Evolutionary conservation across 1,140 invertebrate species (phyloP), one percentile per base, ranked within the genome.

Genomic region (Drosophila suzukii): DNA sequence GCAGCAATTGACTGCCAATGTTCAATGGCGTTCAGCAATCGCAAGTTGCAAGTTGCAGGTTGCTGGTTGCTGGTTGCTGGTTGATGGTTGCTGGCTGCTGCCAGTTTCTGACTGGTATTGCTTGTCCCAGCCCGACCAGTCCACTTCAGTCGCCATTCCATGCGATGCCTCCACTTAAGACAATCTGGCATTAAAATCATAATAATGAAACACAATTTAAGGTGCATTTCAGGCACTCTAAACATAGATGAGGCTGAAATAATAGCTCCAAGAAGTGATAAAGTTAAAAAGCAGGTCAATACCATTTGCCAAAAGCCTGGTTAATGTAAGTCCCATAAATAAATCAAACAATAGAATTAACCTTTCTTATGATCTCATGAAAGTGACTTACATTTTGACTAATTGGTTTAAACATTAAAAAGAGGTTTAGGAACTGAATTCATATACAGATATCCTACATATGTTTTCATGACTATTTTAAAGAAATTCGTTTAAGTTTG

Each of bases 131-230:
- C 32, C 32, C 7, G 32, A 34, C 32, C 32, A 71, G 39, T 74
- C 70, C 47, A 49, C 71, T 58, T 43, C 13, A 43, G 54, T 58
- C 34, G 39, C 44, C 74, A 53, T 60, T 55, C 56, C 56, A 59
- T 59, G 36, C 53, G 81, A 53, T 68, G 82, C 78, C 17, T 63
- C 81, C 79, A 86, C 78, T 75, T 75, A 78, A 76, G 68, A 73
- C 79, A 88, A 81, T 75, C 75, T 78, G 72, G 55, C 78, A 81
- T 81, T 85, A 76, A 86, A 85, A 86, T 86, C 78, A 85, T 86
- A 85, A 88, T 88, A 88, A 89, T 88, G 84, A 83, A 88, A 88
- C 78, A 82, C 70, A 88, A 86, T 88, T 83, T 83, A 74, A 89
- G 83, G 76, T 83, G 84, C 84, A 88, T 81, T 77, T 49, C 71